These are phyloP conservation scores for Dendrocincla tyrannina DNA, from an alignment of 2,797 vertebrate genomes.

Conservation along the genomic window DNA sequence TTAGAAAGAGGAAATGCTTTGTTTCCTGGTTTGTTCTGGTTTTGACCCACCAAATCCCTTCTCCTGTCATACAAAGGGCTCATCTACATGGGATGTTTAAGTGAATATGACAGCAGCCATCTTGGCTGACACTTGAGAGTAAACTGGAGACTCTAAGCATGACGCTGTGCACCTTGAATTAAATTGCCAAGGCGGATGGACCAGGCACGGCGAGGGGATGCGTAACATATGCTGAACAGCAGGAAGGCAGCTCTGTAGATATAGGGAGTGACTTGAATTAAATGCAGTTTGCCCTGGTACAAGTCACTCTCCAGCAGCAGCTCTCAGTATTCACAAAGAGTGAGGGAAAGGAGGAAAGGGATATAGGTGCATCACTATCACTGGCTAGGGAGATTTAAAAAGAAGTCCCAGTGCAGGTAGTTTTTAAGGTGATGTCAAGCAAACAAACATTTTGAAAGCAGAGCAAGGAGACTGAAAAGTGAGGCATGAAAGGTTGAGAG, in stretches of 20 bases:
- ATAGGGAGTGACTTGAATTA: constrained; percentile 47
- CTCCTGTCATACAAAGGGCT: not conserved
- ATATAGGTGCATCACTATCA: not conserved
- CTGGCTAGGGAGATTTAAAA: not conserved
- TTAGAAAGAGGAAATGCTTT: not conserved
- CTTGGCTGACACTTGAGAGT: constrained; percentile 53
- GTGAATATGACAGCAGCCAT: constrained; percentile 46
- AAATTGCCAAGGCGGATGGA: not conserved
- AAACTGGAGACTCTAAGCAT: constrained; percentile 27
- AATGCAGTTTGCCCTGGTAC: constrained; percentile 7
- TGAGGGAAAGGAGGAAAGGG: not conserved
- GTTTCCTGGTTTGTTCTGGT: not conserved
- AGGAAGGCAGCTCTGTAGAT: constrained; percentile 33
- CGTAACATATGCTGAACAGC: constrained; percentile 49
- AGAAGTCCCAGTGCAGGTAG: not conserved
- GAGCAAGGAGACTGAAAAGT: not conserved
- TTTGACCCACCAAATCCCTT: constrained; percentile 15
- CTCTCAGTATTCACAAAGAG: not conserved
- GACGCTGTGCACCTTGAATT: constrained; percentile 12
- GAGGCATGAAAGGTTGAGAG: not conserved
- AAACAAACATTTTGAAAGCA: not conserved
- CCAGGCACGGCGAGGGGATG: not conserved
- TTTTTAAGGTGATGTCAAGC: not conserved
- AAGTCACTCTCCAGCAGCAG: not conserved
- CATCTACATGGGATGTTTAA: constrained; percentile 27